Conservation (phyloP, 1,140 invertebrate genomes). For the Drosophila willistoni region DNA sequence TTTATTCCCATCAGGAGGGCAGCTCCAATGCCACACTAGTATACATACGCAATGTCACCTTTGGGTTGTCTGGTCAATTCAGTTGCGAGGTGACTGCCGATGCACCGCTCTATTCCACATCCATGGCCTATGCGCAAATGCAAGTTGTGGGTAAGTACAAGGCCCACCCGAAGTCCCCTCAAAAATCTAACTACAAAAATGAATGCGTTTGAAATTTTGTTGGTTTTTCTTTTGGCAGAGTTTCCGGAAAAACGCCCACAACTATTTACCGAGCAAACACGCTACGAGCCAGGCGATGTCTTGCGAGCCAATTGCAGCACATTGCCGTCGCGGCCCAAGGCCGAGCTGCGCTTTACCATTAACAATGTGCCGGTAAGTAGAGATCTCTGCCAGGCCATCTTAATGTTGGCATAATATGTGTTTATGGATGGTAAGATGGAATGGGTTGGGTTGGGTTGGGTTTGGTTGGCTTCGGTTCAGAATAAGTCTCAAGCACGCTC, state of each 20-base stretch:
- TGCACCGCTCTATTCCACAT: constrained; percentile 89
- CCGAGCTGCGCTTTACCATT: constrained; percentile 88
- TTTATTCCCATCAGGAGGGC: constrained; percentile 85
- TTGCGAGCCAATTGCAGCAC: constrained; percentile 90
- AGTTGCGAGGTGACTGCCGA: constrained; percentile 94
- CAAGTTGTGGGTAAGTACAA: constrained; percentile 89
- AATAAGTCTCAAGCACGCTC: background rate
- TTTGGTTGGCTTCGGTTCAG: background rate
- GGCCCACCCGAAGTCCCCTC: no score
- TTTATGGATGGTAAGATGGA: background rate
- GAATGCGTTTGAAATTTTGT: constrained; percentile 16
- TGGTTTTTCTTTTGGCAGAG: constrained; percentile 80
- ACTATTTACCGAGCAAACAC: constrained; percentile 87
- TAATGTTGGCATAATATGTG: background rate
- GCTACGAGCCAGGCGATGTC: constrained; percentile 90
- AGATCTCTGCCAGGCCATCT: background rate
- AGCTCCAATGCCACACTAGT: constrained; percentile 90
- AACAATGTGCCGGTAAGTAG: constrained; percentile 90
- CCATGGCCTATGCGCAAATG: constrained; percentile 86
- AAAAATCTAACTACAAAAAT: background rate
- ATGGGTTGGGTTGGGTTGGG: background rate
- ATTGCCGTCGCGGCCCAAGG: constrained; percentile 88
- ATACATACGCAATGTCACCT: constrained; percentile 88
- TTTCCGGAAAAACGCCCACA: constrained; percentile 85
- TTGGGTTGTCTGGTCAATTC: constrained; percentile 91